phyloP scores from a whole-genome alignment of 2,797 vertebrate species.

The Clarias pachynema region DNA sequence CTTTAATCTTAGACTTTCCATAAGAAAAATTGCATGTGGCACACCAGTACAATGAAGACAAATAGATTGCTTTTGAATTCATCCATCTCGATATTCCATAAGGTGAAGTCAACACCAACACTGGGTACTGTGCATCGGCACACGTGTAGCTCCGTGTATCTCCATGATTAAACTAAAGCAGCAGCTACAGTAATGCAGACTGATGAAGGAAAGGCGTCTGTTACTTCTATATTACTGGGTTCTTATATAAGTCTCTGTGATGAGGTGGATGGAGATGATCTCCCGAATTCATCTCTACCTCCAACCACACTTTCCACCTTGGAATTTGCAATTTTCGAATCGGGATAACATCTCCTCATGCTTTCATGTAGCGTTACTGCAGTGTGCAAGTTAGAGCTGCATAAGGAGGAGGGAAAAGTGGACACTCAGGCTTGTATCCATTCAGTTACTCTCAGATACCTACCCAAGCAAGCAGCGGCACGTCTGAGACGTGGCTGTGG shows the following conservation, averaged over 20 bases:
- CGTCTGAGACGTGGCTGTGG: neutral
- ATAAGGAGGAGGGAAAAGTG: neutral
- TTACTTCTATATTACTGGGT: neutral
- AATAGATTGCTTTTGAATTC: constrained; percentile 2
- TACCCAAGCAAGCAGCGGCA: neutral
- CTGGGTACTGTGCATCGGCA: neutral
- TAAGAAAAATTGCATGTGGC: constrained; percentile 16
- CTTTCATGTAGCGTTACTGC: neutral
- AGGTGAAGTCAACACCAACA: constrained; percentile 15
- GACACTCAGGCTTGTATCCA: neutral
- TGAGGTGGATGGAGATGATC: neutral
- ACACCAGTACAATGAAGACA: neutral
- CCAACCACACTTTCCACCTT: neutral
- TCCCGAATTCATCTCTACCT: neutral
- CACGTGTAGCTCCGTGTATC: neutral
- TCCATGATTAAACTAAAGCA: neutral
- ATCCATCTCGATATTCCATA: constrained; percentile 25
- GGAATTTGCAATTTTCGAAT: neutral
- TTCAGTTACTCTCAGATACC: neutral
- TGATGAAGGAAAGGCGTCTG: neutral
- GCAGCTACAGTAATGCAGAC: neutral
- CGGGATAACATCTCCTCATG: neutral
- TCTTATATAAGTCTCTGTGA: neutral
- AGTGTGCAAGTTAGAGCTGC: neutral
- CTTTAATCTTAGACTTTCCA: constrained; percentile 25